Conservation (phyloP, 2,797 vertebrate genomes). For the Notamacropus eugenii region DNA sequence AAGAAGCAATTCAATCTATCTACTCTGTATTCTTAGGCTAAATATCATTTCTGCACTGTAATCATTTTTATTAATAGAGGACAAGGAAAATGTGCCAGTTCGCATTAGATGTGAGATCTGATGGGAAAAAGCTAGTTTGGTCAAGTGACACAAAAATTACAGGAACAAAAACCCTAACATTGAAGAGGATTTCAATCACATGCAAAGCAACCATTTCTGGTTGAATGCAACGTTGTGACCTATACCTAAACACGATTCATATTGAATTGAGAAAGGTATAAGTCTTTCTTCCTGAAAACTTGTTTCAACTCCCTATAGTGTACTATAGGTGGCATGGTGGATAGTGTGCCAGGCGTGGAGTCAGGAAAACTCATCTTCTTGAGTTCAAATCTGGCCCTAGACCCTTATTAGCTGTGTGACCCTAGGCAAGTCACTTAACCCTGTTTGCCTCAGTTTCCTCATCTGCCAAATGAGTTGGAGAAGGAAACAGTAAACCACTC, state of each 20-base stretch:
- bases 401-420: not conserved
- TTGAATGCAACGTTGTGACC: not conserved
- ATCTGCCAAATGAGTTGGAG: too few species aligned
- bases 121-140: not conserved
- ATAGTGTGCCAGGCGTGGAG: not conserved
- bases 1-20: not conserved
- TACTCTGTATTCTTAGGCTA: not conserved
- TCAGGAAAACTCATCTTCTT: not conserved
- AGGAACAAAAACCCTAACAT: not conserved
- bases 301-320: not conserved
- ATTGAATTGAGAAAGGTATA: slow-evolving; percentile 7
- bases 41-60: not conserved
- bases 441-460: not conserved
- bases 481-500: not conserved
- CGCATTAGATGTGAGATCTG: not conserved
- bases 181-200: not conserved
- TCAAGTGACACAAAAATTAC: not conserved
- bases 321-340: not conserved
- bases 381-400: not conserved
- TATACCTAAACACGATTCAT: slow-evolving; percentile 3
- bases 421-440: not conserved
- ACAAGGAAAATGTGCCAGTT: slow-evolving; percentile 1
- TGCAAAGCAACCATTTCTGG: slow-evolving; percentile 12
- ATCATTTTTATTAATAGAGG: slow-evolving; percentile 16
- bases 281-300: not conserved